phyloP scores from a whole-genome alignment of 2,888 invertebrate species.

The Leptopilina syphax region DNA sequence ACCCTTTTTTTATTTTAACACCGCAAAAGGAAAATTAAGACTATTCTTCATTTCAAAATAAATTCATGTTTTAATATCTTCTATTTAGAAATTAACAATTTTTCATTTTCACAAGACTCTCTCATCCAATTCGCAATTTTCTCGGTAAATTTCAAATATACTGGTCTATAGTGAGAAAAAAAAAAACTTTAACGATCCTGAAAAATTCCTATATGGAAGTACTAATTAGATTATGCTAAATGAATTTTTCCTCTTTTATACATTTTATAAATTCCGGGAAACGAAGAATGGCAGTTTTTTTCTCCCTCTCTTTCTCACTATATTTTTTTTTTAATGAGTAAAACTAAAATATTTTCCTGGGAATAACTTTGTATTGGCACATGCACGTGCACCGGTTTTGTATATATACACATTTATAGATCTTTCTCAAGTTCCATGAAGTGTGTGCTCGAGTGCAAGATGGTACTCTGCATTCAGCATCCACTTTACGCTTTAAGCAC shows the following conservation, averaged over 20 bases:
- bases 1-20: no score
- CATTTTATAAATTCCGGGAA: not conserved
- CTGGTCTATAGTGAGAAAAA: not conserved
- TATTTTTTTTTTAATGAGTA: not conserved
- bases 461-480: conserved; percentile 24
- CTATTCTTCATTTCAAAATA: no score
- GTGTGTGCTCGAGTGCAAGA: conserved; percentile 23
- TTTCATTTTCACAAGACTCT: no score
- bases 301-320: no score
- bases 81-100: no score
- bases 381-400: conserved; percentile 16
- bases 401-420: conserved; percentile 5
- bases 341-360: conserved; percentile 25
- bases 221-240: conserved; percentile 30
- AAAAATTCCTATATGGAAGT: conserved; percentile 6
- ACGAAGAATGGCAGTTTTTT: not conserved
- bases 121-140: not conserved
- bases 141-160: not conserved
- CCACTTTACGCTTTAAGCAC: conserved; percentile 12
- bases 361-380: conserved; percentile 14
- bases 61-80: no score
- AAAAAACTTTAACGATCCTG: not conserved
- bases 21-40: no score
- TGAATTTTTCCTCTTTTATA: conserved; percentile 1
- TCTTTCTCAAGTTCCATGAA: conserved; percentile 18